A percentile compares a stretch with the other conserved stretches of the same genome.
phyloP scores from a whole-genome alignment of 2,797 vertebrate species.

The Tachyglossus aculeatus region DNA sequence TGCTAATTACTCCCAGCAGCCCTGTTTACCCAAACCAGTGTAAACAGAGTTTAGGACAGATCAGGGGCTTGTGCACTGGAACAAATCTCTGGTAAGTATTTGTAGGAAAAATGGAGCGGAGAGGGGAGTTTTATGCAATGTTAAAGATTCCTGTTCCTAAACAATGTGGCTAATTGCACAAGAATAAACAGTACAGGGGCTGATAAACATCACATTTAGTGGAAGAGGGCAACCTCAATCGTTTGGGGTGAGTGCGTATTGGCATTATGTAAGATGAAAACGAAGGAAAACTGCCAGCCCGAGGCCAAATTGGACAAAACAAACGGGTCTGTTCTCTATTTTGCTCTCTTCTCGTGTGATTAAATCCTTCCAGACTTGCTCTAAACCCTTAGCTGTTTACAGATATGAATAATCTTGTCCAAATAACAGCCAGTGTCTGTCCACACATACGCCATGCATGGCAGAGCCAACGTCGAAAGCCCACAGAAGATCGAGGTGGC shows the following conservation, averaged over 20 bases:
- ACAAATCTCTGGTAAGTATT: background rate
- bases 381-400: too few species aligned
- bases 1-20: constrained; percentile 36
- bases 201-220: background rate
- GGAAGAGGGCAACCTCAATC: background rate
- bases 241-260: background rate
- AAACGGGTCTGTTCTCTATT: background rate
- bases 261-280: background rate
- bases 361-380: background rate
- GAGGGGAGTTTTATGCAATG: background rate
- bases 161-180: background rate
- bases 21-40: constrained; percentile 40
- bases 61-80: background rate
- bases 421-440: too few species aligned
- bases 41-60: background rate
- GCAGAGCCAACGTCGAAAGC: too few species aligned
- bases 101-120: background rate
- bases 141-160: background rate
- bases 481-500: too few species aligned
- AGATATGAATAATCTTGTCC: accelerated
- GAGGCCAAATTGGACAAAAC: background rate
- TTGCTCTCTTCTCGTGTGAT: background rate
- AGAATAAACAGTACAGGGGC: background rate
- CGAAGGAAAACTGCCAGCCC: background rate
- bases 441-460: too few species aligned